phyloP scores from a whole-genome alignment of 2,888 invertebrate species.

The Timema podura region DNA sequence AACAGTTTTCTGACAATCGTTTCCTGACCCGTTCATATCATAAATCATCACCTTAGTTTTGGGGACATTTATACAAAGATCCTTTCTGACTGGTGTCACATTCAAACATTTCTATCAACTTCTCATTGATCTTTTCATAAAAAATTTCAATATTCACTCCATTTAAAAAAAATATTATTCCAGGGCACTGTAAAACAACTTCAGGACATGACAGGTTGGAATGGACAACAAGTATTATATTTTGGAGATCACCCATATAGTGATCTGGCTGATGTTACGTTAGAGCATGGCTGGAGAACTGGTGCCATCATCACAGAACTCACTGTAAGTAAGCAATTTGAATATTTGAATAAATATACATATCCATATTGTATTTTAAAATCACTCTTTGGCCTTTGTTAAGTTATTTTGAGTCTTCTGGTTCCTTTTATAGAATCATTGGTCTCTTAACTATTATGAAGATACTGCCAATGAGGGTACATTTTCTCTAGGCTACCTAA shows the following conservation, averaged over 20 bases:
- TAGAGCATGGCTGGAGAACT: slow-evolving; percentile 96
- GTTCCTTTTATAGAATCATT: background rate
- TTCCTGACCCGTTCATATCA: no score
- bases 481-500: no score
- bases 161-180: no score
- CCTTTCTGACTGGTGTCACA: no score
- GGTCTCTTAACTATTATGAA: background rate
- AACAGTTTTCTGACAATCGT: no score
- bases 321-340: slow-evolving; percentile 55
- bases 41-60: no score
- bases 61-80: no score
- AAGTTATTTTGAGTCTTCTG: background rate
- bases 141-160: no score
- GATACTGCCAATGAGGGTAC: no score
- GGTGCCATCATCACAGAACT: slow-evolving; percentile 96
- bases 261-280: slow-evolving; percentile 92
- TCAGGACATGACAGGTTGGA: slow-evolving; percentile 89
- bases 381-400: background rate
- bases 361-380: background rate
- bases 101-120: no score
- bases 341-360: no score
- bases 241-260: slow-evolving; percentile 98
- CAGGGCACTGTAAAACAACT: slow-evolving; percentile 91
- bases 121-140: no score
- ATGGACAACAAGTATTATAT: slow-evolving; percentile 87